Evolutionary conservation across 2,113 vertebrate species (phyloP).

Genomic region (Glaucidium brasilianum): DNA sequence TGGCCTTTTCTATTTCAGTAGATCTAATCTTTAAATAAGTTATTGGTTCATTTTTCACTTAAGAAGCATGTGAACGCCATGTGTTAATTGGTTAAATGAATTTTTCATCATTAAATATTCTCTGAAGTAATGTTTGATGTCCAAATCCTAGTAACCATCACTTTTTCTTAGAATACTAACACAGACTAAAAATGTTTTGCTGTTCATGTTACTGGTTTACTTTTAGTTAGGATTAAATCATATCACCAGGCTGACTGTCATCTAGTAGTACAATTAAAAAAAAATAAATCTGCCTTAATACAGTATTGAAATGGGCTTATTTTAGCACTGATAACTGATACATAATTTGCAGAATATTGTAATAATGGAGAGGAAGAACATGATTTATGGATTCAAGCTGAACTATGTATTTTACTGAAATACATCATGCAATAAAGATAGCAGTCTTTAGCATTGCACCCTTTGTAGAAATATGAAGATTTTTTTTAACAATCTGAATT

Average conservation of each 20-base stretch:
- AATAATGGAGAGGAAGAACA: background rate
- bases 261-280: background rate
- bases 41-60: background rate
- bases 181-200: background rate
- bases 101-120: background rate
- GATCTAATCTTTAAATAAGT: background rate
- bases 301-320: background rate
- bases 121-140: background rate
- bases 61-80: background rate
- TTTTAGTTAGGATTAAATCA: background rate
- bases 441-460: background rate
- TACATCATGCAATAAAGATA: background rate
- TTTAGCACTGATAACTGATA: background rate
- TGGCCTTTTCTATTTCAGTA: background rate
- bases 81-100: background rate
- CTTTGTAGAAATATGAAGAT: background rate
- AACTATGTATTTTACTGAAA: background rate
- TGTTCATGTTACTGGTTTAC: background rate
- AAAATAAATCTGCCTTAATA: background rate
- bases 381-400: background rate
- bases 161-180: background rate
- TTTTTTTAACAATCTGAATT: background rate
- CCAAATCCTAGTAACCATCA: background rate
- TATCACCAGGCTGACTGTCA: background rate
- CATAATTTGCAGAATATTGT: background rate